Base-by-base conservation (phyloP, 2,113 vertebrate genomes). In the Athene cunicularia region DNA sequence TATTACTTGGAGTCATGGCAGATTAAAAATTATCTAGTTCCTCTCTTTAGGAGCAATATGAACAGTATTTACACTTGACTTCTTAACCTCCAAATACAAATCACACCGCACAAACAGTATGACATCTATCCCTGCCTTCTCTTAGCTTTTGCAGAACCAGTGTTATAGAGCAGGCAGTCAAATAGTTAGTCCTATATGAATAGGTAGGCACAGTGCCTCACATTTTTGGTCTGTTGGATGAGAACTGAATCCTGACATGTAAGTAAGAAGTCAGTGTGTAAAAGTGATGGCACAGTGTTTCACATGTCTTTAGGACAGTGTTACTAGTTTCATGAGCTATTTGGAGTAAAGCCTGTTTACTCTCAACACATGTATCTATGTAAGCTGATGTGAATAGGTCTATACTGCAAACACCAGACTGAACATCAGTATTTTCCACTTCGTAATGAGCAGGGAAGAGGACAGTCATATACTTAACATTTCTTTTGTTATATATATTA, bases 81-180 rank as follows among this genome's bases (percentile, higher is more conserved):
- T 64, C 35, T 30, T 85, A n/a, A 75, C 60, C 27, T 82, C 62
- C 55, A 49, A 86, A 26, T 56, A 41, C 24, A 80, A 60, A 45
- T 56, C 0, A 0, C 39, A 56, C 11, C 3, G 0, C 39, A 64
- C 23, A 70, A 45, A 52, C 27, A 49, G 9, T 28, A 49, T 19
- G n/a, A 17, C n/a, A 26, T 41, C 72, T 68, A 22, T 24, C 35
- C 24, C 28, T 41, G 14, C 33, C 32, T 82, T 67, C 71, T 55
- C 53, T 49, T 32, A 47, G 26, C 43, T 79, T 53, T 45, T 79
- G 52, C 52, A 55, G 67, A 66, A 32, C 23, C 27, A 39, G 7
- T 13, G 26, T 45, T 47, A 4, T 0, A 12, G 33, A 39, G 35
- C 33, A 35, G 56, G 53, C 50, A 52, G 32, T 11, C 14, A 33